Evolutionary conservation across 2,113 vertebrate genomes (phyloP), one percentile per base, ranked within the genome.

Genomic region (Solea solea): DNA sequence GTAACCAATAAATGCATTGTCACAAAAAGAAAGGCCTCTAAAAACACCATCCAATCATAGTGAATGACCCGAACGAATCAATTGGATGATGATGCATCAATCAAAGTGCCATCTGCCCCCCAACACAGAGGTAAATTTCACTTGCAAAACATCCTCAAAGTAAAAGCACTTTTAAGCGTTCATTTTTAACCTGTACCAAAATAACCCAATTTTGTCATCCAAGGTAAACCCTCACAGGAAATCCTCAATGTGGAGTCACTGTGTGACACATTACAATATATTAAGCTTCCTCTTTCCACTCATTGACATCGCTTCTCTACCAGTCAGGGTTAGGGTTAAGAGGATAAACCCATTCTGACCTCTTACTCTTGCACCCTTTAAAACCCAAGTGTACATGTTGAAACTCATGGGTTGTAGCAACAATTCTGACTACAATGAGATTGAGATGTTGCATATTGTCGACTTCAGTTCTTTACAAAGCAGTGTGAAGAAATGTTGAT

Each of bases 281-380:
- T 58, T 42, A 0, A 48, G 49, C 39, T 64, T 71, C 58, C 54
- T 1, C 27, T 39, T 9, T 5, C 9, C 3, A 0, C 25, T 16
- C 45, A 13, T 34, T 71, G 64, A 58, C 50, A 34, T 8, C 78
- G 72, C 72, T 56, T 13, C 14, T 66, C 7, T 39, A 2, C 49
- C 45, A 12, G 3, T 67, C 46, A 44, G 10, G 48, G 12, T 7
- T 39, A 65, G 42, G 28, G 5, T 39, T 53, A 25, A 15, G 10
- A 16, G 12, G 13, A 39, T 1, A 15, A 25, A 34, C 9, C 3
- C 5, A 21, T 4, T 1, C 7, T 50, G 56, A 75, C 53, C 53
- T 62, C 15, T 46, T 2, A 11, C 46, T 0, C 27, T 16, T 41
- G 8, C 10, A 14, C 41, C 53, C 11, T 45, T 48, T 10, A 39